Evolutionary conservation across 2,888 invertebrate genomes (phyloP).

Genomic region (Patella ulyssiponensis): DNA sequence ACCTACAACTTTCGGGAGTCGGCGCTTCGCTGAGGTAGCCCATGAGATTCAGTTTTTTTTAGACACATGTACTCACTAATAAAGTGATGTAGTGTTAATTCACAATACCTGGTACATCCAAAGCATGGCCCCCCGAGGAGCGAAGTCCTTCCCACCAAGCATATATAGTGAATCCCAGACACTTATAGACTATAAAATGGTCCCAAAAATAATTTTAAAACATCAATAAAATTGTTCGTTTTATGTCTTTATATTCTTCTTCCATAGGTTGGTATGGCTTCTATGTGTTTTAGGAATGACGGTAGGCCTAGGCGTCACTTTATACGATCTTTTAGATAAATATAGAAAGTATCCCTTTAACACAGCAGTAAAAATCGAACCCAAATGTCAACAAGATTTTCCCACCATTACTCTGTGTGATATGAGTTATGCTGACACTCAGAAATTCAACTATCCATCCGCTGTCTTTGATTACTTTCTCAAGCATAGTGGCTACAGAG

Average conservation of each 20-base stretch:
- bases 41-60: too few species aligned
- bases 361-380: constrained; percentile 18
- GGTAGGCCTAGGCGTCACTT: background rate
- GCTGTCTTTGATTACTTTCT: background rate
- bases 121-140: too few species aligned
- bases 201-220: too few species aligned
- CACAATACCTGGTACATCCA: too few species aligned
- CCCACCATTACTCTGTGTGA: constrained; percentile 31
- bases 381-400: constrained; percentile 17
- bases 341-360: constrained; percentile 13
- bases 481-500: background rate
- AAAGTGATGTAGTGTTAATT: too few species aligned
- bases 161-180: too few species aligned
- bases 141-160: too few species aligned
- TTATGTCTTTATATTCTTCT: background rate
- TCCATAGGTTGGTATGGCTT: background rate
- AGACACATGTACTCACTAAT: too few species aligned
- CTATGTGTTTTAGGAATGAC: background rate
- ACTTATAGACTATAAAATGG: too few species aligned
- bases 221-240: too few species aligned
- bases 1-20: too few species aligned
- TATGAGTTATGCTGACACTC: constrained; percentile 16
- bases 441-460: background rate
- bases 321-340: constrained; percentile 10
- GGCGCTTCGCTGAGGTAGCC: too few species aligned